Base-by-base conservation (phyloP, 2,797 vertebrate species). In the Catostomus latipinnis region DNA sequence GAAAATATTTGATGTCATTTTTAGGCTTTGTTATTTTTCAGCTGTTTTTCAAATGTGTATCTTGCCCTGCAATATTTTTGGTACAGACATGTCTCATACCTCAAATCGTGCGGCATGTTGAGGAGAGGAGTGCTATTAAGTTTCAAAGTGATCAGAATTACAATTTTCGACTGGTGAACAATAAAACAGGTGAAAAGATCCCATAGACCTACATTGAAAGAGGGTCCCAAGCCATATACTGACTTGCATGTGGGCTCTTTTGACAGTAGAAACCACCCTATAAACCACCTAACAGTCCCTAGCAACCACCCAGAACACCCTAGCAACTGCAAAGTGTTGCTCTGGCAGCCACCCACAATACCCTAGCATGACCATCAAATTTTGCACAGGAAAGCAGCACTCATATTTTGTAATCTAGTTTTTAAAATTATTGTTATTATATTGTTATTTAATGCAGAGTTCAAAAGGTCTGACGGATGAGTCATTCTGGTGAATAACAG, bases 401-500 rank as follows among this genome's bases (percentile, higher is more conserved):
- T 48, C n/a, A 54, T 54, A 62, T 34, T 61, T 58, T 8, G 13
- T 53, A 71, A 56, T 5, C 34, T 0, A n/a, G 6, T 58, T 57
- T 13, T 43, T 9, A 22, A 16, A 60, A 8, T n/a, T 73, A 45
- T 56, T 66, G 34, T 34, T 34, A 34, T 34, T 48, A 46, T 49
- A 8, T 67, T 48, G 10, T 65, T 4, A 54, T 12, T 65, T 63
- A 71, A 72, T 60, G 34, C 56, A 6, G 46, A 46, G 45, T 18
- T 10, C 71, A 57, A n/a, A 74, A 50, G 49, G n/a, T 12, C 56
- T 78, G 63, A 82, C 16, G 12, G 46, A 69, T 22, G 5, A 49
- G n/a, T 73, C 53, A 22, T 60, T 54, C 1, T 14, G 54, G 10
- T 48, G 11, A 71, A 71, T 43, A 54, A n/a, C 45, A 77, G 13